phyloP scores from a whole-genome alignment of 2,888 invertebrate species.

The Fissipunctia ypsillon region DNA sequence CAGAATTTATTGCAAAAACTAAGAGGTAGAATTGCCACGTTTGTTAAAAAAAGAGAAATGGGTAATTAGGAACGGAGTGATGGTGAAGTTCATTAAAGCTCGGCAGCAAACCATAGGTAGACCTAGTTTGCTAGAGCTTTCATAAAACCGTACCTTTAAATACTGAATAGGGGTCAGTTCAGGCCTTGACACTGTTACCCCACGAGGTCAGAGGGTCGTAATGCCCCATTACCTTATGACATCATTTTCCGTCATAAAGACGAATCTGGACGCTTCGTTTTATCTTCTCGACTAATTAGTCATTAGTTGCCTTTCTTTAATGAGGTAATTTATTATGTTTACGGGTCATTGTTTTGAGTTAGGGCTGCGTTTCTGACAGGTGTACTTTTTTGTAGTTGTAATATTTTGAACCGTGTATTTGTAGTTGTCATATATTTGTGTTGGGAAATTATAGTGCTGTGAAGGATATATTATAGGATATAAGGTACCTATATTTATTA shows the following conservation, averaged over 20 bases:
- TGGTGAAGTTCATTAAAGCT: neutral
- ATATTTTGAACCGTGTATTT: no score
- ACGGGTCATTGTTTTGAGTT: constrained; percentile 13
- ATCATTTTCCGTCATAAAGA: constrained; percentile 28
- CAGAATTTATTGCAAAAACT: no score
- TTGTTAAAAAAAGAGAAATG: no score
- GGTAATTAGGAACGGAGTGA: no score
- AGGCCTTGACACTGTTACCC: constrained; percentile 36
- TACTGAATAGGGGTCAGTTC: constrained; percentile 47
- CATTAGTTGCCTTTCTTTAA: constrained; percentile 7
- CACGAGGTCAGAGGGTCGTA: constrained; percentile 34
- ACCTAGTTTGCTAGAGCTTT: neutral
- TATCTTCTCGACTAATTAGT: constrained; percentile 35
- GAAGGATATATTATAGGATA: neutral
- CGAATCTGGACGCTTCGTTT: constrained; percentile 19
- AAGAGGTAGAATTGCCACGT: no score
- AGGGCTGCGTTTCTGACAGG: neutral
- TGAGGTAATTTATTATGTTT: neutral
- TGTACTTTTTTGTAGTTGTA: neutral
- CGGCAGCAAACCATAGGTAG: neutral
- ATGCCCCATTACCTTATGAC: constrained; percentile 31
- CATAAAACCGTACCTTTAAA: constrained; percentile 10
- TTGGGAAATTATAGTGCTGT: neutral
- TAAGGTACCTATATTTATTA: neutral
- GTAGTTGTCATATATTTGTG: no score